Evolutionary conservation across 2,797 vertebrate genomes (phyloP).

Genomic region (Acropternis orthonyx): DNA sequence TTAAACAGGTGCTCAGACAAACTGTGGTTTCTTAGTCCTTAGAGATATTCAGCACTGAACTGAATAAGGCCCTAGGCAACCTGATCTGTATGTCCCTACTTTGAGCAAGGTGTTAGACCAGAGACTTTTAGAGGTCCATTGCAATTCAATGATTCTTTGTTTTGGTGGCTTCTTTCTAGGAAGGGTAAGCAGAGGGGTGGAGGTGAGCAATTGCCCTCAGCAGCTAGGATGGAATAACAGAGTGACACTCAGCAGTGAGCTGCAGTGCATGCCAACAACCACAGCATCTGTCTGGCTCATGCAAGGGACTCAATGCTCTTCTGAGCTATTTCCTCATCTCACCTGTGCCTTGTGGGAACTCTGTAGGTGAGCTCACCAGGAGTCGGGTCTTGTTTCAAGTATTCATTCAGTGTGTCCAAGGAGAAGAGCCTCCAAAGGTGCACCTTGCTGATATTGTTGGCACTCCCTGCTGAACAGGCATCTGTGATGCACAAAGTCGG

Average conservation of each 20-base stretch:
- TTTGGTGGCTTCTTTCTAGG: not conserved
- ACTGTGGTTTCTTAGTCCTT: not conserved
- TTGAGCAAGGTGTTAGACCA: not conserved
- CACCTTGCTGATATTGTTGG: conserved; percentile 76
- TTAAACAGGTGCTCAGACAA: not conserved
- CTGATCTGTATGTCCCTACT: not conserved
- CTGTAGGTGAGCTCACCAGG: conserved; percentile 79
- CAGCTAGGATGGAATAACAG: not conserved
- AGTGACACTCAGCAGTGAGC: rapidly evolving
- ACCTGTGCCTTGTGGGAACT: conserved; percentile 86
- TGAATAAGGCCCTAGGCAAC: not conserved
- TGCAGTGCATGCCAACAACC: not conserved
- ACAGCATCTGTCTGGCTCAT: not conserved
- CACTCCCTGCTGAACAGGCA: conserved; percentile 75
- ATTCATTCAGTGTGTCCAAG: conserved; percentile 84
- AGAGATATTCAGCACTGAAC: not conserved
- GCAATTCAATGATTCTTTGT: not conserved
- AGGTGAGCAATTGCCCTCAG: not conserved
- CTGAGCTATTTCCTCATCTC: not conserved
- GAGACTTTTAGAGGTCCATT: not conserved
- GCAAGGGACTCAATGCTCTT: not conserved
- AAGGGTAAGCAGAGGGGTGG: not conserved
- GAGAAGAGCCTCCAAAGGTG: conserved; percentile 88
- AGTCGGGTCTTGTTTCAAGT: conserved; percentile 77
- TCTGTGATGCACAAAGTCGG: conserved; percentile 83